Conservation (phyloP, 2,888 invertebrate species). For the Aphodius sticticus region DNA sequence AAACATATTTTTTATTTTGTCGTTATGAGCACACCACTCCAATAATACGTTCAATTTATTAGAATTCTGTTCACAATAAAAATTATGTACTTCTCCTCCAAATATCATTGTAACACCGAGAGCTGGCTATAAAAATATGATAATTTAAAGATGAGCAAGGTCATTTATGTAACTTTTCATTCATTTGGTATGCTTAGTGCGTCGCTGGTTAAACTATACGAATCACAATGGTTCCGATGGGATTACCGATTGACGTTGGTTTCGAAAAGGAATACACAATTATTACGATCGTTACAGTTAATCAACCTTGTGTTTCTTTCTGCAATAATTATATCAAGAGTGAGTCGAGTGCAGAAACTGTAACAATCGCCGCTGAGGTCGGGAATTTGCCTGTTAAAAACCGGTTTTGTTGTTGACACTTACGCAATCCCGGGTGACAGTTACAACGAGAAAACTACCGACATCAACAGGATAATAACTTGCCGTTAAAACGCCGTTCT, state of each 20-base stretch:
- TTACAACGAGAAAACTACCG: background rate
- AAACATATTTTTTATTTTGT: no score
- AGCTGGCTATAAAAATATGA: background rate
- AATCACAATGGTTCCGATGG: background rate
- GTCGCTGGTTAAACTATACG: background rate
- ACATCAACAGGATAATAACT: background rate
- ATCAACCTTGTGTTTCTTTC: constrained; percentile 4
- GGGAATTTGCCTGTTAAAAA: background rate
- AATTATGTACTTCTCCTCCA: background rate
- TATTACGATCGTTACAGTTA: background rate
- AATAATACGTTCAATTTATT: no score
- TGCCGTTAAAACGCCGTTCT: background rate
- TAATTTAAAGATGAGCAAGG: constrained; percentile 12
- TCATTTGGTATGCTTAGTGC: background rate
- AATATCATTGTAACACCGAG: background rate
- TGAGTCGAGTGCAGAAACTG: background rate
- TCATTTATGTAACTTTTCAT: background rate
- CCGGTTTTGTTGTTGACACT: background rate
- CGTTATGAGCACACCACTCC: no score
- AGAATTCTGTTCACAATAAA: background rate
- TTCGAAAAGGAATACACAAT: background rate
- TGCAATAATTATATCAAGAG: background rate
- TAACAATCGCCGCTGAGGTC: background rate
- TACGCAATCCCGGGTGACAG: background rate
- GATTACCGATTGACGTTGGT: background rate